Conservation (phyloP, 64 coral and sea anemone genomes). For the Dendrophyllia cribrosa region DNA sequence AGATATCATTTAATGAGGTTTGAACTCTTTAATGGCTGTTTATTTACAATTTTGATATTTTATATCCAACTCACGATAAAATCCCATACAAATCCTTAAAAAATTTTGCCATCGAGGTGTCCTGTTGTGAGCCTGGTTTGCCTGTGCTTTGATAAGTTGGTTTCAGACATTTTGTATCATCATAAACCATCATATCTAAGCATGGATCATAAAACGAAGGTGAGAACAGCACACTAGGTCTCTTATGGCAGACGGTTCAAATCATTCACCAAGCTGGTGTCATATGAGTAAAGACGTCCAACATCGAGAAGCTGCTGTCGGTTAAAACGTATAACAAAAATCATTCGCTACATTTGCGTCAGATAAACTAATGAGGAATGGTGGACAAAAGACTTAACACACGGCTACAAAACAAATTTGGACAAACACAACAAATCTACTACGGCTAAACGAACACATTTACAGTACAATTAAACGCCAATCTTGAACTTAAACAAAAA, state of each 20-base stretch:
- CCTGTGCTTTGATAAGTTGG: background rate
- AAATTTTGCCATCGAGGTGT: too few species aligned
- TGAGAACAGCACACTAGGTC: background rate
- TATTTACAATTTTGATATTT: too few species aligned
- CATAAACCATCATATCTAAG: slow-evolving; percentile 61
- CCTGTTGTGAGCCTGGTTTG: too few species aligned
- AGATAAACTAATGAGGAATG: slow-evolving; percentile 36
- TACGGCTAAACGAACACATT: too few species aligned
- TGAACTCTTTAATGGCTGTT: too few species aligned
- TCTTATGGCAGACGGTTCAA: background rate
- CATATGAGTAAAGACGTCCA: slow-evolving; percentile 81
- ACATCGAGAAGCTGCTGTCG: slow-evolving; percentile 37
- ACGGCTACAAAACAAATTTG: background rate
- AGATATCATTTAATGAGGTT: too few species aligned
- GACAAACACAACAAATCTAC: background rate
- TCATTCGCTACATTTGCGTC: background rate
- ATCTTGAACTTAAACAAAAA: too few species aligned
- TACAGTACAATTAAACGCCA: too few species aligned
- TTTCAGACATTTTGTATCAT: slow-evolving; percentile 64
- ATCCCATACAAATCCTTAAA: too few species aligned
- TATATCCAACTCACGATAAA: too few species aligned
- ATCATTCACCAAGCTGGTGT: slow-evolving; percentile 46
- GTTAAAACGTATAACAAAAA: background rate
- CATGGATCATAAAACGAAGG: too few species aligned
- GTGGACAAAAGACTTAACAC: background rate